Conservation (phyloP, 2,797 vertebrate species). For the Sebastiscus albofasciatus region DNA sequence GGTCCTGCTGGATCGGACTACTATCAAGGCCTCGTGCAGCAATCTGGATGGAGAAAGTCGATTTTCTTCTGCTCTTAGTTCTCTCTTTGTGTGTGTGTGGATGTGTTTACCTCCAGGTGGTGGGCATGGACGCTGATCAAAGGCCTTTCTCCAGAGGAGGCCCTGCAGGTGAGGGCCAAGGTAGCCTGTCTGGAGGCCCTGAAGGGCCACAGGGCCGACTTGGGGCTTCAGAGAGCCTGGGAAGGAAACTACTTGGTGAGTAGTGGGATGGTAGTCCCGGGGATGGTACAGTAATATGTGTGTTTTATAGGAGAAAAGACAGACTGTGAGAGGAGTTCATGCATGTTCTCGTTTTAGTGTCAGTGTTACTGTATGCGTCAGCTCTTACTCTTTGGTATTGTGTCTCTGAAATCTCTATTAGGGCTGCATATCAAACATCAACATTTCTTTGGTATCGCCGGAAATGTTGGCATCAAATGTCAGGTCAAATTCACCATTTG, state of each 20-base stretch:
- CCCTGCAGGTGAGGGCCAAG: constrained; percentile 92
- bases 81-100: constrained; percentile 16
- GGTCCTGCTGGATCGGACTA: neutral
- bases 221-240: constrained; percentile 93
- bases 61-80: constrained; percentile 15
- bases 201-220: constrained; percentile 92
- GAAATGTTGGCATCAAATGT: neutral
- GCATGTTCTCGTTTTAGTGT: neutral
- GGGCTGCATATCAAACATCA: neutral
- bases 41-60: constrained; percentile 7
- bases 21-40: neutral
- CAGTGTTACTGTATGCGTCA: neutral
- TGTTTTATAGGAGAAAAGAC: neutral
- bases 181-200: constrained; percentile 92
- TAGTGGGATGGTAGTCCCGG: neutral
- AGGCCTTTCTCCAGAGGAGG: constrained; percentile 88
- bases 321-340: neutral
- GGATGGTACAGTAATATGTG: neutral
- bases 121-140: constrained; percentile 93
- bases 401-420: neutral
- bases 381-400: neutral
- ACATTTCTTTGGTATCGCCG: neutral
- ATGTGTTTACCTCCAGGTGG: constrained; percentile 85
- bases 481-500: too few species aligned
- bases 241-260: constrained; percentile 93